Percentiles rank a stretch among this genome's conserved stretches.
These are phyloP conservation scores for Rhingia rostrata DNA, from an alignment of 2,888 invertebrate species.

Conservation along the genomic window DNA sequence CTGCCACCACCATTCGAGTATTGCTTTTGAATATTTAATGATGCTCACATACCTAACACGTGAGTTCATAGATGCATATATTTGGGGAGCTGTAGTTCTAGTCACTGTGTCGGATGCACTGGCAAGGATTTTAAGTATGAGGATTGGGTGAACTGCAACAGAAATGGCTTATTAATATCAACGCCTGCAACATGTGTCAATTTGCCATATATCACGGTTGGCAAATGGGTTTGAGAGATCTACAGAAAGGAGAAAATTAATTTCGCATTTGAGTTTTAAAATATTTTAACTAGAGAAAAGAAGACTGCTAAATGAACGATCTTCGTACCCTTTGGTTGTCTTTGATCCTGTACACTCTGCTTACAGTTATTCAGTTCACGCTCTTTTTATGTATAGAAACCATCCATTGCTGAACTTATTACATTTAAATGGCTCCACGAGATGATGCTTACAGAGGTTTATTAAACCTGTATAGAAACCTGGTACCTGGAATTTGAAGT, in stretches of 20 bases:
- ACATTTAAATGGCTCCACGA: too few species aligned
- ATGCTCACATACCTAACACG: slow-evolving; percentile 12
- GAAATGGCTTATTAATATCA: slow-evolving; percentile 14
- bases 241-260: background rate
- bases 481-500: too few species aligned
- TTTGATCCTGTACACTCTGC: too few species aligned
- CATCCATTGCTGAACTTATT: too few species aligned
- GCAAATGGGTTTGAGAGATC: background rate
- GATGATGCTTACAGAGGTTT: too few species aligned
- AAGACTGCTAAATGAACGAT: too few species aligned
- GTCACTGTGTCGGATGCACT: background rate
- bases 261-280: background rate
- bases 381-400: too few species aligned
- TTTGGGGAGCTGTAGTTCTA: background rate
- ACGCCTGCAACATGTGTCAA: slow-evolving; percentile 24
- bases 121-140: slow-evolving; percentile 1
- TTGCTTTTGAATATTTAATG: slow-evolving; percentile 49
- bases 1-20: background rate
- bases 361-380: too few species aligned
- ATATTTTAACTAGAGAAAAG: background rate
- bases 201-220: slow-evolving; percentile 3
- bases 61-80: slow-evolving; percentile 3
- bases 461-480: too few species aligned
- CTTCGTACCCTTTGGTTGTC: too few species aligned
- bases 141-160: background rate